phyloP scores from a whole-genome alignment of 2,888 invertebrate genomes.

The Linhomoeus sp. region DNA sequence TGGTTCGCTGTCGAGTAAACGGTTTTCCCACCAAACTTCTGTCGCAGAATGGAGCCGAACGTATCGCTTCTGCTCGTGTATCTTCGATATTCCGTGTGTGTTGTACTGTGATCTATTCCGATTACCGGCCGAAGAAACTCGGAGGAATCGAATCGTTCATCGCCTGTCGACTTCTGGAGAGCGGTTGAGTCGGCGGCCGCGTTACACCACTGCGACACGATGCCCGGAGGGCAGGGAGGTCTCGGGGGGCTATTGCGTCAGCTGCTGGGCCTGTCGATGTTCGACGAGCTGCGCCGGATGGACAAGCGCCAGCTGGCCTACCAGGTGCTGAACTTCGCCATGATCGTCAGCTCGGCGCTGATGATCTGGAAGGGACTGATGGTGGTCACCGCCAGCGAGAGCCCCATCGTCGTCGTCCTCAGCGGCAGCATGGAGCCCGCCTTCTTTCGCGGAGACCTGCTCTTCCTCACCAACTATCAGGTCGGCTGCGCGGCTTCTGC shows the following conservation, averaged over 20 bases:
- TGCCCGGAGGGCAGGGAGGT: no score
- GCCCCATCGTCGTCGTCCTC: slow-evolving; percentile 28
- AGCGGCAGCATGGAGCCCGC: slow-evolving; percentile 98
- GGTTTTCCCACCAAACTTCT: no score
- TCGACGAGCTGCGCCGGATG: slow-evolving; percentile 92
- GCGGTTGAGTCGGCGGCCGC: no score
- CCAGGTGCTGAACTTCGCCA: slow-evolving; percentile 67
- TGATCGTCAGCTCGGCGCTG: slow-evolving; percentile 96
- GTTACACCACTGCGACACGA: no score
- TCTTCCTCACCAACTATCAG: slow-evolving; percentile 91
- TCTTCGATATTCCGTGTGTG: not conserved
- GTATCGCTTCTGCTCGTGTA: not conserved
- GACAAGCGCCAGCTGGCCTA: slow-evolving; percentile 74
- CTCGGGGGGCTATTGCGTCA: no score
- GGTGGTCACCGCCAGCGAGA: slow-evolving; percentile 96
- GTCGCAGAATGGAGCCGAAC: not conserved
- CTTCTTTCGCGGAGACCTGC: slow-evolving; percentile 84
- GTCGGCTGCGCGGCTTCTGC: no score
- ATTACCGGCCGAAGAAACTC: no score
- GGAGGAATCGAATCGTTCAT: no score
- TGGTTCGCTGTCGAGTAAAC: no score
- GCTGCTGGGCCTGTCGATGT: slow-evolving; percentile 23
- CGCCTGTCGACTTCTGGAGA: no score
- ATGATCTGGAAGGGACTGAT: slow-evolving; percentile 99
- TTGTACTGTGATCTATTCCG: not conserved